These are phyloP conservation scores for Hemistola chrysoprasaria DNA, from an alignment of 2,888 invertebrate species.

Conservation along the genomic window DNA sequence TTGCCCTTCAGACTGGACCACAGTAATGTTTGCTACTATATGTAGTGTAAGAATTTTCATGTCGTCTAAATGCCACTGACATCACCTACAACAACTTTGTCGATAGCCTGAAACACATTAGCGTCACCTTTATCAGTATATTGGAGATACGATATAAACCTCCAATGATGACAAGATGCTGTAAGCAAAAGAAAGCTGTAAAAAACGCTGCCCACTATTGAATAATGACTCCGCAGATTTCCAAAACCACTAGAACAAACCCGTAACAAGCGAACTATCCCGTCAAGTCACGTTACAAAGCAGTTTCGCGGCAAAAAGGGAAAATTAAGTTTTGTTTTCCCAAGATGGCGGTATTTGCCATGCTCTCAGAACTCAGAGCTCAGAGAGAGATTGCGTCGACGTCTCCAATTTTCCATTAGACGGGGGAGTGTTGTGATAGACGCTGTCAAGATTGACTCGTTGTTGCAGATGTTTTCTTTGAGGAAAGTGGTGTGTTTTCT, in stretches of 20 bases:
- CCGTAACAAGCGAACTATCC: slow-evolving; percentile 1
- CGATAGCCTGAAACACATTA: too few species aligned
- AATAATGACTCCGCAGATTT: slow-evolving; percentile 12
- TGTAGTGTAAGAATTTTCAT: too few species aligned
- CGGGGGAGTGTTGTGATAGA: slow-evolving; percentile 50
- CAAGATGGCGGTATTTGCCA: slow-evolving; percentile 59
- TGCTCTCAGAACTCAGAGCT: slow-evolving; percentile 39
- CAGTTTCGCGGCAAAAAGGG: slow-evolving; percentile 46
- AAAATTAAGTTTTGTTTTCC: slow-evolving; percentile 43
- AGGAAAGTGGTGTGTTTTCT: slow-evolving; percentile 45
- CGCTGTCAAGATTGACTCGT: slow-evolving; percentile 58
- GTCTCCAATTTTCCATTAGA: slow-evolving; percentile 63
- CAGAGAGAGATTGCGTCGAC: slow-evolving; percentile 57
- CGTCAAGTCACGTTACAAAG: slow-evolving; percentile 40
- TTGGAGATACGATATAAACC: too few species aligned
- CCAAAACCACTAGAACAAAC: slow-evolving; percentile 8
- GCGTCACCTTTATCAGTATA: too few species aligned
- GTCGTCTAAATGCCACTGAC: too few species aligned
- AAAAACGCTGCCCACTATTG: not conserved
- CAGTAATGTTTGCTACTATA: too few species aligned
- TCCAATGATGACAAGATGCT: too few species aligned
- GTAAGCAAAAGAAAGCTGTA: too few species aligned
- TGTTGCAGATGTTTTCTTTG: slow-evolving; percentile 46
- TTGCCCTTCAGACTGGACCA: too few species aligned
- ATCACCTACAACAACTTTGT: too few species aligned